Evolutionary conservation across 2,797 vertebrate genomes (phyloP), one percentile per base, ranked within the genome.

Genomic region (Erethizon dorsatum): DNA sequence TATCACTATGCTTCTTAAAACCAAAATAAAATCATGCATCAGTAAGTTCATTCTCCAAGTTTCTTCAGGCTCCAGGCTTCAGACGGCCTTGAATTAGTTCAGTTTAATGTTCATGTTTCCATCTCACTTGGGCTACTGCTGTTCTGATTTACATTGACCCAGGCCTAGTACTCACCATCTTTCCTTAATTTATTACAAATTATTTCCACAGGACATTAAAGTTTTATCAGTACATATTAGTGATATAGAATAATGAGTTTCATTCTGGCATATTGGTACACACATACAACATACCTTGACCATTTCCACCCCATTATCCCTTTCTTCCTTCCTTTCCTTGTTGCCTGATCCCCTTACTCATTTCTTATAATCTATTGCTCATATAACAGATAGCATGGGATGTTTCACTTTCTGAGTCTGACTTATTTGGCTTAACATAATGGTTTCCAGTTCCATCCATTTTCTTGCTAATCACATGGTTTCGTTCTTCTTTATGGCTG

Each of bases 111-210:
- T 84, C 41, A 82, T 15, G 9, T 84, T 82, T 20, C 26, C 28
- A 57, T 77, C 22, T 65, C 41, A 86, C 24, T 45, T 63, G 33
- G 7, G 9, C 1, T 5, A 50, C 6, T 45, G 20, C n/a, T 75
- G 1, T 45, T 85, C 52, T 24, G 4, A 3, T 47, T 28, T 73
- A 33, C 37, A 50, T 61, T 71, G 80, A 26, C 50, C 5, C n/a
- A 50, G 7, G 83, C 1, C 24, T 37, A 88, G 12, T 37, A 71
- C 8, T 28, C 14, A 65, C 33, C 12, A 6, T 33, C 41, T 79
- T 86, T 90, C 28, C 45, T 78, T 56, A 31, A 77, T 61, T 84
- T 84, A 86, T 56, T 61, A 91, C 24, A 83, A 87, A 69, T n/a
- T 90, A 63, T 65, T 78, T 59, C 82, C 3, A 50, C 11, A 37